Percentiles rank a stretch among this genome's conserved stretches.
phyloP scores from a whole-genome alignment of 2,113 vertebrate genomes.

The Falcunculus frontatus region DNA sequence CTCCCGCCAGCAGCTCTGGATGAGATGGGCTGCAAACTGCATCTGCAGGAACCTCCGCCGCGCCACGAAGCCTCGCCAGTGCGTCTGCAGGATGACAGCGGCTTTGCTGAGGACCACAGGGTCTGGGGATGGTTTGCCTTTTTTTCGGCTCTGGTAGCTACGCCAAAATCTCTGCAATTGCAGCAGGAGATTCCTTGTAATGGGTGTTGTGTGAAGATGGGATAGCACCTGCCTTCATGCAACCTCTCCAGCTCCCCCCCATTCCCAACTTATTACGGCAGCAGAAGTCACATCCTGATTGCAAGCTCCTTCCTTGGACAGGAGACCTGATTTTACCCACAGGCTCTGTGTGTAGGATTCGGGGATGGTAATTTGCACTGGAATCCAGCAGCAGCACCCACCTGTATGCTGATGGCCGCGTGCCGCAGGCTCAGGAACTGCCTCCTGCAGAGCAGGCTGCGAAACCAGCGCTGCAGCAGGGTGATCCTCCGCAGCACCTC shows the following conservation, averaged over 20 bases:
- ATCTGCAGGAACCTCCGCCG: conserved; percentile 77
- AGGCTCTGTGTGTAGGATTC: not conserved
- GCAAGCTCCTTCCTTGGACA: not conserved
- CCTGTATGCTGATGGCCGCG: conserved; percentile 84
- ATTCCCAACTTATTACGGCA: not conserved
- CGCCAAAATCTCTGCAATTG: conserved; percentile 85
- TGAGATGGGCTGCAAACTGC: conserved; percentile 75
- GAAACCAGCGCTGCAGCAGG: conserved; percentile 83
- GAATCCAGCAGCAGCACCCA: conserved; percentile 32
- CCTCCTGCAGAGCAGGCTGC: conserved; percentile 81
- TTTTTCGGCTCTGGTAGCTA: conserved; percentile 62
- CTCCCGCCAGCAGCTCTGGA: conserved; percentile 86
- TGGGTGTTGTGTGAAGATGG: accelerated
- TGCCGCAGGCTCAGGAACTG: conserved; percentile 83
- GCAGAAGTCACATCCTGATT: not conserved
- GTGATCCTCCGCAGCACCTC: conserved; percentile 87
- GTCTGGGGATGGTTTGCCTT: conserved; percentile 39
- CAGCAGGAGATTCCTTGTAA: not conserved
- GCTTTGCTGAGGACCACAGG: conserved; percentile 66
- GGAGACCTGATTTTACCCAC: not conserved
- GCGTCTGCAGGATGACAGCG: conserved; percentile 78
- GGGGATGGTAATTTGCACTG: not conserved
- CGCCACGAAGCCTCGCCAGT: conserved; percentile 83
- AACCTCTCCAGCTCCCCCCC: not conserved
- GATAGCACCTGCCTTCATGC: not conserved